Evolutionary conservation across 2,888 invertebrate genomes (phyloP).

Genomic region (Quadroppia sp.): DNA sequence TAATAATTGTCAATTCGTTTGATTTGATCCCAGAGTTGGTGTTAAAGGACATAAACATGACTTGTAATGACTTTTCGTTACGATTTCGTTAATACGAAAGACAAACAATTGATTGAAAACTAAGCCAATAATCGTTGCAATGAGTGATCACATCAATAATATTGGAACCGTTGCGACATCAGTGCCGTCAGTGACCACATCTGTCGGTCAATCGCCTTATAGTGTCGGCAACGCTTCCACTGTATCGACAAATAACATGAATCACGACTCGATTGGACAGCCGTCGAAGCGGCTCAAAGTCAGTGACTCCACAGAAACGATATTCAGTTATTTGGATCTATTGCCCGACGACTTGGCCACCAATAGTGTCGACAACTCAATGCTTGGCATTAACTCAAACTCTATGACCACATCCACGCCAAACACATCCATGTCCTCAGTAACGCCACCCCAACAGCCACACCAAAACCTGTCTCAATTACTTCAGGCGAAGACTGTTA

Average conservation of each 20-base stretch:
- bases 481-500: constrained; percentile 46
- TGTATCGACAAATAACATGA: constrained; percentile 36
- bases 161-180: constrained; percentile 38
- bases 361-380: constrained; percentile 36
- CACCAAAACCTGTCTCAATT: constrained; percentile 48
- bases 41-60: background rate
- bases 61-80: background rate
- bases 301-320: constrained; percentile 43
- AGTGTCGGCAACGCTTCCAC: constrained; percentile 21
- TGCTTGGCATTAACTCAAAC: constrained; percentile 15
- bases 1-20: too few species aligned
- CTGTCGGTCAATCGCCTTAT: constrained; percentile 22
- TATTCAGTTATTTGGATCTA: constrained; percentile 35
- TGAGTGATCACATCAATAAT: constrained; percentile 41
- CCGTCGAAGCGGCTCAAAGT: constrained; percentile 43
- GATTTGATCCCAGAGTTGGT: too few species aligned
- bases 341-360: constrained; percentile 40
- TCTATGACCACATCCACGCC: constrained; percentile 11
- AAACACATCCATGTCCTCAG: constrained; percentile 33
- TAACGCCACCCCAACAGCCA: constrained; percentile 40
- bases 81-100: background rate
- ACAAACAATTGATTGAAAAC: background rate
- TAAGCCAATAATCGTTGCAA: constrained; percentile 8
- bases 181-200: constrained; percentile 21
- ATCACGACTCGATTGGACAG: constrained; percentile 26